A percentile compares a stretch with the other conserved stretches of the same genome.
phyloP scores from a whole-genome alignment of 2,888 invertebrate genomes.

The Lamellibrachia columna region DNA sequence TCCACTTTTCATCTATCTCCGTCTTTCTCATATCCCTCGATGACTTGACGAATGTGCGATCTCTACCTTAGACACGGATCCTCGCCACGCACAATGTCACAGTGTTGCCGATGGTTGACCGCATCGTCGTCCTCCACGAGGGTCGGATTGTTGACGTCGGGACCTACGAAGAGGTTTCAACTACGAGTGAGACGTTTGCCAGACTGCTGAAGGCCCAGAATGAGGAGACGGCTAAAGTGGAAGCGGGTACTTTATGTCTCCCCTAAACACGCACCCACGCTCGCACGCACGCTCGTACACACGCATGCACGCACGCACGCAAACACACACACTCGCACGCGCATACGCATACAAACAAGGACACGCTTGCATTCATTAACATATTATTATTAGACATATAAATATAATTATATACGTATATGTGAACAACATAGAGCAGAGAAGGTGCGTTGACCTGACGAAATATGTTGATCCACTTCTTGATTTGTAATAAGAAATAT shows the following conservation, averaged over 20 bases:
- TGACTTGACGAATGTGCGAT: neutral
- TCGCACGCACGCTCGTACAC: neutral
- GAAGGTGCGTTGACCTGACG: too few relatives aligned
- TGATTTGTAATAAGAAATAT: too few relatives aligned
- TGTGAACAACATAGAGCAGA: too few relatives aligned
- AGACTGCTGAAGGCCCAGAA: neutral
- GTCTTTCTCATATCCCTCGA: too few relatives aligned
- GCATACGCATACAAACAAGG: neutral
- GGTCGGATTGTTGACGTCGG: slow-evolving; percentile 58
- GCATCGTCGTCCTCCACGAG: slow-evolving; percentile 57
- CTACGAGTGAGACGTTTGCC: neutral
- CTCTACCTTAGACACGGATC: slow-evolving; percentile 52
- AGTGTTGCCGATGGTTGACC: slow-evolving; percentile 57
- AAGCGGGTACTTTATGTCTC: neutral
- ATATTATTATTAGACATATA: too few relatives aligned
- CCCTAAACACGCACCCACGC: neutral
- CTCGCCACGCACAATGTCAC: slow-evolving; percentile 62
- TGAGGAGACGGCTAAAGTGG: neutral
- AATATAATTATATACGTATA: too few relatives aligned
- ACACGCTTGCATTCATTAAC: neutral
- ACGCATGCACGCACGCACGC: neutral
- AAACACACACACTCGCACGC: neutral
- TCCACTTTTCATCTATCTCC: too few relatives aligned
- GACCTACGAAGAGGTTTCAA: slow-evolving; percentile 53
- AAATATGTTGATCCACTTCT: too few relatives aligned